Percentiles rank a stretch among this genome's conserved stretches.
These are phyloP conservation scores for Ericerus pela DNA, from an alignment of 1,140 invertebrate genomes.

Conservation along the genomic window DNA sequence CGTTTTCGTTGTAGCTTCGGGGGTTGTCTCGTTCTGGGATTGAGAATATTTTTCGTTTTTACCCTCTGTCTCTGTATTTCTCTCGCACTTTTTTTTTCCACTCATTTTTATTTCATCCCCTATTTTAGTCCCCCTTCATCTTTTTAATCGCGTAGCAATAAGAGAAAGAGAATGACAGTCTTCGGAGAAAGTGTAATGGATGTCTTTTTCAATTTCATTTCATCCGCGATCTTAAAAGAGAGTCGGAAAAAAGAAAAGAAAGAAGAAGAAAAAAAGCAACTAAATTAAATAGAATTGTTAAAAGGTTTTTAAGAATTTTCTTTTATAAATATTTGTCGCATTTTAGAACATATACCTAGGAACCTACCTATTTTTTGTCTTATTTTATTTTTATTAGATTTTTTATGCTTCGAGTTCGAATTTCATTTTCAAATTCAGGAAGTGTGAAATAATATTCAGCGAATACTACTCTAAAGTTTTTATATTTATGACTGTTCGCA, in stretches of 20 bases:
- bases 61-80: slow-evolving; percentile 25
- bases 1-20: slow-evolving; percentile 7
- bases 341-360: not conserved
- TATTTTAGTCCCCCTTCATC: not conserved
- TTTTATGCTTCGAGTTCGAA: too few species aligned
- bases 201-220: slow-evolving; percentile 11
- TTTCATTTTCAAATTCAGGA: too few species aligned
- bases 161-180: not conserved
- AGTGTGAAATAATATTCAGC: too few species aligned
- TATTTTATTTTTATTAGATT: not conserved
- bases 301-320: slow-evolving; percentile 2
- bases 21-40: slow-evolving; percentile 10
- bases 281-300: not conserved
- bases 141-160: not conserved
- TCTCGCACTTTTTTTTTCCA: slow-evolving; percentile 22
- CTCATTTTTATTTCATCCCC: slow-evolving; percentile 16
- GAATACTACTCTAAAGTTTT: too few species aligned
- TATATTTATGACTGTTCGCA: too few species aligned
- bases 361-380: not conserved
- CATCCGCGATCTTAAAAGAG: not conserved
- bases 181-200: slow-evolving; percentile 2
- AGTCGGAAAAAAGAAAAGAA: too few species aligned
- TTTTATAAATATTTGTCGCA: not conserved
- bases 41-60: slow-evolving; percentile 25
- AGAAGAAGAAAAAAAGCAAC: too few species aligned